Evolutionary conservation across 2,797 vertebrate genomes (phyloP).

Genomic region (Thripadectes ignobilis): DNA sequence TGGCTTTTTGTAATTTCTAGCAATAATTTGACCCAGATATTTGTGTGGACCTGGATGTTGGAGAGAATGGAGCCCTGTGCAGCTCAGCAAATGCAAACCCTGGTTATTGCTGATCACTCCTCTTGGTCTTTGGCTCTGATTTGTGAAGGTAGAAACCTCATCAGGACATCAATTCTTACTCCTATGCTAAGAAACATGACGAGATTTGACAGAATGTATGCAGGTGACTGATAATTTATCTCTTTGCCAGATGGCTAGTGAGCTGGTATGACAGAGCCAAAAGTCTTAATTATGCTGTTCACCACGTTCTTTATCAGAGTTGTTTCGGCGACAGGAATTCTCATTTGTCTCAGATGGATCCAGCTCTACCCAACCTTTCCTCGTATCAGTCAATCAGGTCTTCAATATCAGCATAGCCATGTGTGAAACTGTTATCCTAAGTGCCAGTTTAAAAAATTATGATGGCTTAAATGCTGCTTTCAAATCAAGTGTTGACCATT

Average conservation of each 20-base stretch:
- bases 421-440: not conserved
- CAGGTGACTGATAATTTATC: not conserved
- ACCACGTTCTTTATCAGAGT: not conserved
- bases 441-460: not conserved
- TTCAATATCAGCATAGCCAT: not conserved
- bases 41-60: not conserved
- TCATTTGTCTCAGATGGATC: not conserved
- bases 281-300: not conserved
- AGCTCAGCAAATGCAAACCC: not conserved
- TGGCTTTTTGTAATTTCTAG: not conserved
- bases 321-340: not conserved
- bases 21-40: not conserved
- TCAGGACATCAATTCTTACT: not conserved
- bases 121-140: not conserved
- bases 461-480: not conserved
- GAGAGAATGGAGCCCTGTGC: not conserved
- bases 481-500: not conserved
- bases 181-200: not conserved
- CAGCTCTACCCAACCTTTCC: not conserved
- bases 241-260: not conserved
- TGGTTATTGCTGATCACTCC: rapidly evolving
- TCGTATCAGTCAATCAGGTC: not conserved
- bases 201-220: not conserved
- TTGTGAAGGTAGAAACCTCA: not conserved
- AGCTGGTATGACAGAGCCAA: not conserved